These are phyloP conservation scores for Cryptosula pallasiana DNA, from an alignment of 2,888 invertebrate genomes.

Conservation along the genomic window DNA sequence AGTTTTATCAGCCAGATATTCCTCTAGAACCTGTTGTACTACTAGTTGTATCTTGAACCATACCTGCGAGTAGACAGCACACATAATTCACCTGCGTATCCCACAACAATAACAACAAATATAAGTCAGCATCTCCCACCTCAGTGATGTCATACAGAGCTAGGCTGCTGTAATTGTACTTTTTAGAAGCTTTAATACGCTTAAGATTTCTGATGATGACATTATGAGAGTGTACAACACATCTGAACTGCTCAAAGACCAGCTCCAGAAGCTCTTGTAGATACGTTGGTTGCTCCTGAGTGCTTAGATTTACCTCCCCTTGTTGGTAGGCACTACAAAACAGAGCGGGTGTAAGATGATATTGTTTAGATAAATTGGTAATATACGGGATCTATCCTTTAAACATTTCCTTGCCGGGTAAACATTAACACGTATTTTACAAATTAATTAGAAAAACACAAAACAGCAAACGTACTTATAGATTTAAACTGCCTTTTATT, in stretches of 20 bases:
- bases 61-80: conserved; percentile 61
- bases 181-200: conserved; percentile 33
- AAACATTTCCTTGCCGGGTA: too few relatives aligned
- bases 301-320: conserved; percentile 41
- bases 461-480: too few relatives aligned
- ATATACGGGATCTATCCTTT: too few relatives aligned
- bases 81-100: too few relatives aligned
- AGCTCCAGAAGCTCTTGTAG: conserved; percentile 64
- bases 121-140: conserved; percentile 3
- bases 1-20: conserved; percentile 15
- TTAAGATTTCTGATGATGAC: conserved; percentile 59
- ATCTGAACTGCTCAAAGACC: conserved; percentile 75
- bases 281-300: conserved; percentile 44
- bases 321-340: conserved; percentile 38
- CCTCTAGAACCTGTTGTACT: conserved; percentile 54
- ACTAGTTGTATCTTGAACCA: conserved; percentile 87
- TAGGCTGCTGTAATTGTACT: conserved; percentile 18
- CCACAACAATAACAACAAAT: not conserved
- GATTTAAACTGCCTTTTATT: too few relatives aligned
- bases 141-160: conserved; percentile 24
- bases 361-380: too few relatives aligned
- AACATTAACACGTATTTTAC: too few relatives aligned
- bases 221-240: conserved; percentile 72
- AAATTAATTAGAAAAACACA: too few relatives aligned
- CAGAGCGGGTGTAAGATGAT: too few relatives aligned